Conservation (phyloP, 2,113 vertebrate species). For the Petromus typicus region DNA sequence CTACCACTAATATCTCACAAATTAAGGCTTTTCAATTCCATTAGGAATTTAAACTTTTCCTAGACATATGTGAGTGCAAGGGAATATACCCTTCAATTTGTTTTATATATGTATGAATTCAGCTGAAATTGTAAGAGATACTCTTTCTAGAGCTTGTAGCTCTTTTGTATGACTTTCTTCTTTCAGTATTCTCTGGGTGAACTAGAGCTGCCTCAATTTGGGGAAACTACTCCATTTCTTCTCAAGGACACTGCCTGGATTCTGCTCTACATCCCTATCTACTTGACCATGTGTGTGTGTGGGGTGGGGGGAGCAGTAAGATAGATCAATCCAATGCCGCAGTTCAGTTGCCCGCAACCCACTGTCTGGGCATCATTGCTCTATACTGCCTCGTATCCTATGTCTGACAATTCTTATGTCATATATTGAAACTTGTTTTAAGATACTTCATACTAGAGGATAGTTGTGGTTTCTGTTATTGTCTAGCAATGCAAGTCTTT, state of each 20-base stretch:
- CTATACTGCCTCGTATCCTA: background rate
- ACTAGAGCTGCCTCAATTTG: background rate
- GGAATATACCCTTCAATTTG: background rate
- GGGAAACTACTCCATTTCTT: background rate
- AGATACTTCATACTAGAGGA: background rate
- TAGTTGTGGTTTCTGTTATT: background rate
- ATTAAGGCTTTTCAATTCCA: background rate
- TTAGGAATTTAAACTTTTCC: background rate
- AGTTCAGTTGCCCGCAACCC: background rate
- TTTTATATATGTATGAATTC: background rate
- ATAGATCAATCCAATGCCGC: background rate
- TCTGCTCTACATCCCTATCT: background rate
- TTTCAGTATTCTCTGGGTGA: background rate
- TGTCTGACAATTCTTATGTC: background rate
- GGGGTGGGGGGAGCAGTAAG: background rate
- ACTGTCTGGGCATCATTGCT: background rate
- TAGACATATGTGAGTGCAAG: background rate
- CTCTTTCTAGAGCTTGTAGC: background rate
- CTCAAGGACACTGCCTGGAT: background rate
- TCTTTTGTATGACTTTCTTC: background rate
- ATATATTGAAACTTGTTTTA: slow-evolving; percentile 24
- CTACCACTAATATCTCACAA: background rate
- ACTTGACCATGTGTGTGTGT: background rate
- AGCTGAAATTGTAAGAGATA: background rate
- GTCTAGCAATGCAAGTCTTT: background rate